These are phyloP conservation scores for Mamestra brassicae DNA, from an alignment of 2,888 invertebrate genomes.

Conservation along the genomic window DNA sequence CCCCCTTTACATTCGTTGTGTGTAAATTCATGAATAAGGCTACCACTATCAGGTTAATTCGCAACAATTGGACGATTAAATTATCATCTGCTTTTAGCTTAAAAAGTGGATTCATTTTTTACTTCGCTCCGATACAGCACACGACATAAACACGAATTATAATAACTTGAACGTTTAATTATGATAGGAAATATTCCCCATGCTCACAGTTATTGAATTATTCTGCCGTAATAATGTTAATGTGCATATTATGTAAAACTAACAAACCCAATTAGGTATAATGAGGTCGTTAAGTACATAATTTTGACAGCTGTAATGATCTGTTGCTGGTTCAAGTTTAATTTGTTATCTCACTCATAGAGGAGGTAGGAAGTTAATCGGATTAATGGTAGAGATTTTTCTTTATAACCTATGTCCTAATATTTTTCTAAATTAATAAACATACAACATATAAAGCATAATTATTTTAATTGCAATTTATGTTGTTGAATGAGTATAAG, in stretches of 20 bases:
- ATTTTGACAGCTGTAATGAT: conserved; percentile 57
- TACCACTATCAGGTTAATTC: conserved; percentile 2
- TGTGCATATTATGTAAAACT: conserved; percentile 60
- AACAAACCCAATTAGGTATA: conserved; percentile 61
- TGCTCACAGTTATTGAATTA: conserved; percentile 55
- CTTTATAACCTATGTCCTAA: too few species aligned
- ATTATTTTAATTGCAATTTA: too few species aligned
- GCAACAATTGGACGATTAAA: conserved; percentile 9
- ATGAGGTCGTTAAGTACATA: conserved; percentile 53
- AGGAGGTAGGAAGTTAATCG: conserved; percentile 21
- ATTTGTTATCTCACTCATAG: conserved; percentile 34
- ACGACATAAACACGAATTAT: conserved; percentile 1
- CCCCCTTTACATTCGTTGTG: neutral
- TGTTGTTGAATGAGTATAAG: too few species aligned
- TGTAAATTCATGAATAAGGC: conserved; percentile 20
- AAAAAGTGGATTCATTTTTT: neutral
- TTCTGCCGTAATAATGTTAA: conserved; percentile 53
- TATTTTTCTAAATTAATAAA: neutral
- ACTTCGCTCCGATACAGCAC: neutral
- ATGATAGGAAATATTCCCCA: conserved; percentile 40
- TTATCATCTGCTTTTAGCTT: conserved; percentile 6
- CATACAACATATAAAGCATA: neutral
- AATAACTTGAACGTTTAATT: conserved; percentile 40
- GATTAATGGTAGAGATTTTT: conserved; percentile 7
- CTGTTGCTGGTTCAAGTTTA: conserved; percentile 44